Evolutionary conservation across 1,140 invertebrate genomes (phyloP).

Genomic region (Triops cancriformis): DNA sequence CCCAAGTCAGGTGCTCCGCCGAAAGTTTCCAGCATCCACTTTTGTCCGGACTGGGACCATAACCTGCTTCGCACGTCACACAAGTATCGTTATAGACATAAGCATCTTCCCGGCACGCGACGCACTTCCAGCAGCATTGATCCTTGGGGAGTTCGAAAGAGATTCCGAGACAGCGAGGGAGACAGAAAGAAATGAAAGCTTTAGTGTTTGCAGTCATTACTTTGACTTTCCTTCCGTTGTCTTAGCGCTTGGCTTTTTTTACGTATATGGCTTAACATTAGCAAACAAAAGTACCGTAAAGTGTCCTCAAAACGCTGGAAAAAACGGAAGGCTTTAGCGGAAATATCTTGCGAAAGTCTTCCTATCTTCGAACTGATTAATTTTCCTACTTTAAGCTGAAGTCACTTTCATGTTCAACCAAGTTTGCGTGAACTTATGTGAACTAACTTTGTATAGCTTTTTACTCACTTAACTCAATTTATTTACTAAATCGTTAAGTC

Average conservation of each 20-base stretch:
- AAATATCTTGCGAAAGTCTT: too few relatives aligned
- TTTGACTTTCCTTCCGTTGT: slow-evolving; percentile 12
- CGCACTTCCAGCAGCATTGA: slow-evolving; percentile 69
- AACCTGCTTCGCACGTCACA: slow-evolving; percentile 52
- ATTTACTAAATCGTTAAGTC: too few relatives aligned
- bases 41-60: slow-evolving; percentile 52
- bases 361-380: too few relatives aligned
- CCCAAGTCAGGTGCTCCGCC: slow-evolving; percentile 47
- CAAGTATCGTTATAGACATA: slow-evolving; percentile 60
- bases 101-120: slow-evolving; percentile 56
- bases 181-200: slow-evolving; percentile 14
- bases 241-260: not conserved
- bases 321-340: too few relatives aligned
- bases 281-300: too few relatives aligned
- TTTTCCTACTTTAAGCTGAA: too few relatives aligned
- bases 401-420: too few relatives aligned
- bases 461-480: too few relatives aligned
- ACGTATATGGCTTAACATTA: too few relatives aligned
- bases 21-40: slow-evolving; percentile 50
- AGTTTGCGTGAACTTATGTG: too few relatives aligned
- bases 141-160: slow-evolving; percentile 38
- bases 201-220: slow-evolving; percentile 30
- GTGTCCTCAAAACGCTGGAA: too few relatives aligned
- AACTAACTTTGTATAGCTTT: too few relatives aligned
- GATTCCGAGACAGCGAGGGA: not conserved